Evolutionary conservation across 2,113 vertebrate species (phyloP).

Genomic region (Chinchilla lanigera): DNA sequence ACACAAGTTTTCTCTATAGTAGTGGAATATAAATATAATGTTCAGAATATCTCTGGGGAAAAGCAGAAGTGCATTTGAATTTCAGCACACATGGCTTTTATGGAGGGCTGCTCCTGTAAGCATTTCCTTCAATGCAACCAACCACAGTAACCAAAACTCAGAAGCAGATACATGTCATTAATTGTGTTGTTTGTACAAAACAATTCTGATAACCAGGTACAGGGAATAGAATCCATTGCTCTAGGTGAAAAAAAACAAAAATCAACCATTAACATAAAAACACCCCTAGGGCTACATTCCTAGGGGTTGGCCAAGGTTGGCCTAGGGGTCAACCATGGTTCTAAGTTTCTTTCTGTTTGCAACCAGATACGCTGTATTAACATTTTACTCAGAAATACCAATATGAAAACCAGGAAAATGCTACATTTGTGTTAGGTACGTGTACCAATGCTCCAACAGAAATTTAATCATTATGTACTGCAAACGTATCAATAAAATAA

Average conservation of each 20-base stretch:
- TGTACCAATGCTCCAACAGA: background rate
- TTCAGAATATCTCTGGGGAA: slow-evolving; percentile 18
- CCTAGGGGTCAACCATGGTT: slow-evolving; percentile 44
- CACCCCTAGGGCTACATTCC: slow-evolving; percentile 30
- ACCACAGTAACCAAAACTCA: slow-evolving; percentile 8
- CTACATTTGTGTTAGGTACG: background rate
- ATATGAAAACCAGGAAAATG: slow-evolving; percentile 3
- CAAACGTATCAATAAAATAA: background rate
- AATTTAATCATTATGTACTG: background rate
- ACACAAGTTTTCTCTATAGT: background rate
- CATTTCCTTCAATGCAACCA: background rate
- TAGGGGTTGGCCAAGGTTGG: background rate
- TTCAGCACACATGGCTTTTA: background rate
- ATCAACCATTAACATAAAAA: slow-evolving; percentile 54
- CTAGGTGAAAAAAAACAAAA: slow-evolving; percentile 36
- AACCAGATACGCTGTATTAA: slow-evolving; percentile 37
- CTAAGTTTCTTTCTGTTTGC: slow-evolving; percentile 32
- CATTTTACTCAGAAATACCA: slow-evolving; percentile 17
- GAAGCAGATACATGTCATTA: slow-evolving; percentile 41
- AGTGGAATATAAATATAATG: background rate
- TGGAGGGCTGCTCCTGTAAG: background rate
- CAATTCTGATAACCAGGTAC: slow-evolving; percentile 39
- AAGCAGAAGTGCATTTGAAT: slow-evolving; percentile 5
- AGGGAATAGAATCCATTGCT: slow-evolving; percentile 20
- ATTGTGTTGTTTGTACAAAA: slow-evolving; percentile 48